phyloP scores from a whole-genome alignment of 2,113 vertebrate species.

The Nematolebias whitei region DNA sequence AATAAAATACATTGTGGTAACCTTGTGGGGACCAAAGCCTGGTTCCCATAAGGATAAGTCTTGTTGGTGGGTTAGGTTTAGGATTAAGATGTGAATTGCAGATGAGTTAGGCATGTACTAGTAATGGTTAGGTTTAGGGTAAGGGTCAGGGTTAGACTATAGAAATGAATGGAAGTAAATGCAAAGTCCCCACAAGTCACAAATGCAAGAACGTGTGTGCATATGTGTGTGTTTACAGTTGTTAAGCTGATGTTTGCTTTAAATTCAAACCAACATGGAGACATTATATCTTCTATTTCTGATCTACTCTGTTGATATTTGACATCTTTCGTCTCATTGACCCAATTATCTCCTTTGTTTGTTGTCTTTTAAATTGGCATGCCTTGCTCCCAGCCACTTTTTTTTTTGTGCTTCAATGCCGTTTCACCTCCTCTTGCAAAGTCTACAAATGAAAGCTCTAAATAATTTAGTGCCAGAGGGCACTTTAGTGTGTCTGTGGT shows the following conservation, averaged over 20 bases:
- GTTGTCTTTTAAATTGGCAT: conserved; percentile 2
- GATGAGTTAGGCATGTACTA: too few species aligned
- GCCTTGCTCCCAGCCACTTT: conserved; percentile 17
- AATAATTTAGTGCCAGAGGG: conserved; percentile 65
- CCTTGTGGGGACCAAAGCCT: too few species aligned
- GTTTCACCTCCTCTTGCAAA: conserved; percentile 44
- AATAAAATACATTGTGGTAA: too few species aligned
- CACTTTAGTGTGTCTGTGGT: conserved; percentile 29
- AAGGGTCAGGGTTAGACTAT: too few species aligned
- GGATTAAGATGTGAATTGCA: too few species aligned
- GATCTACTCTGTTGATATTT: conserved; percentile 3
- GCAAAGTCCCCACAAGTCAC: too few species aligned
- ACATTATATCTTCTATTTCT: not conserved
- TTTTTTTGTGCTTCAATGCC: conserved; percentile 40
- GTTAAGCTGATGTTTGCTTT: not conserved
- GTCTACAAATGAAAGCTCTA: conserved; percentile 52
- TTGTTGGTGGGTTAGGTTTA: too few species aligned
- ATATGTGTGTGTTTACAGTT: too few species aligned
- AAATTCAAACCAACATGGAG: not conserved
- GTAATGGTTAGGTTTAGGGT: too few species aligned
- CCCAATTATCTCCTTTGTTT: conserved; percentile 2
- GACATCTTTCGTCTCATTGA: conserved; percentile 6
- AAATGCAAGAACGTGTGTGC: too few species aligned
- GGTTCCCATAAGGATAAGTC: too few species aligned
- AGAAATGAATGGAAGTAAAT: too few species aligned